Base-by-base conservation (phyloP, 2,113 vertebrate genomes). In the Heterochromis multidens region DNA sequence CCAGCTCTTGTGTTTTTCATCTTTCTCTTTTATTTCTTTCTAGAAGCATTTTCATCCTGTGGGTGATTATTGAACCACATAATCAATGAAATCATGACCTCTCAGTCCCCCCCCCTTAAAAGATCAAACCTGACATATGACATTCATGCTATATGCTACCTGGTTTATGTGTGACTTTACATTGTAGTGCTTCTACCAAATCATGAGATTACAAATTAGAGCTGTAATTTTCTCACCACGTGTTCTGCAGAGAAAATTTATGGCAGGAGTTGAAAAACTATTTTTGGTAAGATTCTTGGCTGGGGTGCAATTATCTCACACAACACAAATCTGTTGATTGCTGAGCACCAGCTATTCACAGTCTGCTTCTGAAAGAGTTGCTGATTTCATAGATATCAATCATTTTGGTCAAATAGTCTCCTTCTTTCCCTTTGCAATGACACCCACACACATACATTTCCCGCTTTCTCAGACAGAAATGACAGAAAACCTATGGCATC, bases 251-350 rank as follows among this genome's bases (percentile, higher is more conserved):
- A 27, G 61, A 40, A 79, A 81, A 76, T 87, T 56, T 59, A 72
- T 63, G 33, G 5, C 61, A 43, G 40, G 43, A 83, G 81, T 35
- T 27, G 14, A 27, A 82, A 62, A 83, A 88, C 88, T 88, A 92
- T 88, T 92, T 93, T 90, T 85, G 86, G 76, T 25, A 19, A 11
- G 33, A 82, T 84, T 89, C 35, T 16, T 92, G 25, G 58, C 72
- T 77, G 78, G 77, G 62, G 84, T 87, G 88, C 81, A 93, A 91
- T 92, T 92, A 92, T 92, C 82, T 57, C 31, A 13, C 78, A 37
- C 43, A 88, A 78, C 84, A 91, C 87, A 89, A 89, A 89, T 87
- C 84, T 89, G 89, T 86, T 94, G 94, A 95, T 94, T 93, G 85
- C 81, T 3, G 52, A 87, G 72, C 65, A 83, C 43, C 63, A 77